Evolutionary conservation across 1,140 invertebrate species (phyloP).

Genomic region (Reticulitermes speratus): DNA sequence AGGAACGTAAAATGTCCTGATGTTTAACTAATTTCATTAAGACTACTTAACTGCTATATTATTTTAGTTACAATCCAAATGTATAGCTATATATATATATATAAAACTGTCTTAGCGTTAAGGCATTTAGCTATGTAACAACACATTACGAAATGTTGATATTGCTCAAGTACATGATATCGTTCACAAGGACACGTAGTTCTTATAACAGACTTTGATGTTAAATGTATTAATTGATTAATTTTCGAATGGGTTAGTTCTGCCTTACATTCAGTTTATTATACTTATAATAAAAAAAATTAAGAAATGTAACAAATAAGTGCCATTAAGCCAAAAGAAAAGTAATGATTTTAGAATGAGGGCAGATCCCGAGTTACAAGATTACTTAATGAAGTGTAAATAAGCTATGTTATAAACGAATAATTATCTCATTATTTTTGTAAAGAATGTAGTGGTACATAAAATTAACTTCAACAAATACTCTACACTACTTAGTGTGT

Average conservation of each 20-base stretch:
- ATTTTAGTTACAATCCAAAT: no score
- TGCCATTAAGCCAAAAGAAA: neutral
- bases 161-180: neutral
- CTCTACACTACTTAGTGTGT: neutral
- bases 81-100: no score
- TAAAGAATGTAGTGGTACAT: neutral
- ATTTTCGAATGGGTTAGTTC: neutral
- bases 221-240: neutral
- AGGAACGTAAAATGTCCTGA: no score
- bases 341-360: neutral
- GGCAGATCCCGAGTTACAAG: neutral
- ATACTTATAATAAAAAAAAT: neutral
- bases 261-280: neutral
- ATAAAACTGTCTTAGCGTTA: no score
- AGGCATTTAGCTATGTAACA: neutral
- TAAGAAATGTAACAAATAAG: neutral
- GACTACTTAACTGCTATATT: no score
- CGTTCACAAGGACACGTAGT: neutral
- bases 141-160: neutral
- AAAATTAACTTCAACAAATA: neutral
- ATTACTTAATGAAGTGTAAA: neutral
- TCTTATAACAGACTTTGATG: neutral
- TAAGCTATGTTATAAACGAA: neutral
- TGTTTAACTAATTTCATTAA: no score
- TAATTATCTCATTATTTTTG: slow-evolving; percentile 3